Conservation (phyloP, 2,888 invertebrate species). For the Sesamia inferens region DNA sequence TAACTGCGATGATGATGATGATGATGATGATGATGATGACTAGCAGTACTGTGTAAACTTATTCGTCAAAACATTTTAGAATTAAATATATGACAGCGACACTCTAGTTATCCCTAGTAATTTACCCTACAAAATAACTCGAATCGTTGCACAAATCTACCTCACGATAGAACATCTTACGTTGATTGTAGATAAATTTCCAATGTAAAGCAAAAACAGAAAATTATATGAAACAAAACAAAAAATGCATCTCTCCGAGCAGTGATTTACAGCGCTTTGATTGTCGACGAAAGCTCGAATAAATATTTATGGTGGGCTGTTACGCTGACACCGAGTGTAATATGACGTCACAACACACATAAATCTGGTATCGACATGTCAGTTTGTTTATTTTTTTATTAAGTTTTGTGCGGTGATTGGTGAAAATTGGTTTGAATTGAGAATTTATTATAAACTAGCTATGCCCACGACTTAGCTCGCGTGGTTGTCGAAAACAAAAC, state of each 20-base stretch:
- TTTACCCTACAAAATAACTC: too few species aligned
- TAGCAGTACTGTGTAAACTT: too few species aligned
- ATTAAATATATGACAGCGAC: slow-evolving; percentile 7
- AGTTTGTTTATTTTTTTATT: slow-evolving; percentile 41
- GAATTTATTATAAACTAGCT: slow-evolving; percentile 40
- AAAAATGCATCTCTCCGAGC: slow-evolving; percentile 44
- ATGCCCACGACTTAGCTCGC: too few species aligned
- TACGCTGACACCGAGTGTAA: slow-evolving; percentile 64
- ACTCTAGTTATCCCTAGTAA: too few species aligned
- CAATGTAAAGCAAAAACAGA: slow-evolving; percentile 57
- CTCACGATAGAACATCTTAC: too few species aligned
- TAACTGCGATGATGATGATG: too few species aligned
- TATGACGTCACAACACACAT: slow-evolving; percentile 57
- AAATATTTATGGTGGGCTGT: slow-evolving; percentile 67
- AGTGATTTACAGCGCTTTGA: slow-evolving; percentile 75
- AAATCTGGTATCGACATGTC: slow-evolving; percentile 56
- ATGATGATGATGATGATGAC: too few species aligned
- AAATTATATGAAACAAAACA: slow-evolving; percentile 42
- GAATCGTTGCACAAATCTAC: too few species aligned
- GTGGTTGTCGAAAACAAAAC: too few species aligned
- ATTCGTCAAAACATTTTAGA: too few species aligned
- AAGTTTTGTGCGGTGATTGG: slow-evolving; percentile 40
- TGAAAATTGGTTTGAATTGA: slow-evolving; percentile 30
- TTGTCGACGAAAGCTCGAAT: slow-evolving; percentile 73
- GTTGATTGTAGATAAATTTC: too few species aligned